Percentiles rank a stretch among this genome's conserved stretches.
These are phyloP conservation scores for Limnothrissa miodon DNA, from an alignment of 2,113 vertebrate species.

Conservation along the genomic window DNA sequence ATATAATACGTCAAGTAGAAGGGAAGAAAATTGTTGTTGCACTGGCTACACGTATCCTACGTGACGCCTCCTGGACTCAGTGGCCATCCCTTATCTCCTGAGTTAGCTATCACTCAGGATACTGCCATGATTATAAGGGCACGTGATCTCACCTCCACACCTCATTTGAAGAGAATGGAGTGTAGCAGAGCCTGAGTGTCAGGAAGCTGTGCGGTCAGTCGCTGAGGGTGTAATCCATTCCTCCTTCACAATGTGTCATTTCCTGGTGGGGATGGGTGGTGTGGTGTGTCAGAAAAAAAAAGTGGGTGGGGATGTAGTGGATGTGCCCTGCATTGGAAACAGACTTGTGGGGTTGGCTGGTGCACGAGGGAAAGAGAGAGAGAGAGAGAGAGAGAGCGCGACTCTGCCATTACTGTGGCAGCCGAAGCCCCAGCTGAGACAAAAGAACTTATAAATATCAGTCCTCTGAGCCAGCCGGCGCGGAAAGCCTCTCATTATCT, in stretches of 20 bases:
- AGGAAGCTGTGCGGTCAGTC: constrained; percentile 37
- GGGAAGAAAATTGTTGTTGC: background rate
- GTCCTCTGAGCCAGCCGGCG: constrained; percentile 49
- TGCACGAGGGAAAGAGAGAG: constrained; percentile 42
- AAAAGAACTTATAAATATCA: constrained; percentile 66
- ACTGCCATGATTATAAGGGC: background rate
- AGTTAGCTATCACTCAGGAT: background rate
- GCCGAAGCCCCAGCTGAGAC: constrained; percentile 53
- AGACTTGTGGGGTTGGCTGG: constrained; percentile 29
- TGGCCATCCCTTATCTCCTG: background rate
- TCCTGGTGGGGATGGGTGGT: constrained; percentile 36
- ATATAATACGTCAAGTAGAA: background rate
- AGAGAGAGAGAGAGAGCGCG: constrained; percentile 45
- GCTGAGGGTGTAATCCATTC: constrained; percentile 43
- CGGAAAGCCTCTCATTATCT: constrained; percentile 62
- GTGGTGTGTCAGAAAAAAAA: constrained; percentile 29
- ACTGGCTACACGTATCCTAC: background rate
- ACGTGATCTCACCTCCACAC: background rate
- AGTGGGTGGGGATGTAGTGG: constrained; percentile 20
- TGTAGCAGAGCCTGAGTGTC: constrained; percentile 35
- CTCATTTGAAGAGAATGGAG: constrained; percentile 33
- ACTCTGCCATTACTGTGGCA: constrained; percentile 40
- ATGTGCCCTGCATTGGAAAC: constrained; percentile 46
- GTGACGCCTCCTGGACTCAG: background rate
- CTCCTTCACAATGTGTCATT: constrained; percentile 52